phyloP scores from a whole-genome alignment of 2,113 vertebrate species.

The Rhea pennata region DNA sequence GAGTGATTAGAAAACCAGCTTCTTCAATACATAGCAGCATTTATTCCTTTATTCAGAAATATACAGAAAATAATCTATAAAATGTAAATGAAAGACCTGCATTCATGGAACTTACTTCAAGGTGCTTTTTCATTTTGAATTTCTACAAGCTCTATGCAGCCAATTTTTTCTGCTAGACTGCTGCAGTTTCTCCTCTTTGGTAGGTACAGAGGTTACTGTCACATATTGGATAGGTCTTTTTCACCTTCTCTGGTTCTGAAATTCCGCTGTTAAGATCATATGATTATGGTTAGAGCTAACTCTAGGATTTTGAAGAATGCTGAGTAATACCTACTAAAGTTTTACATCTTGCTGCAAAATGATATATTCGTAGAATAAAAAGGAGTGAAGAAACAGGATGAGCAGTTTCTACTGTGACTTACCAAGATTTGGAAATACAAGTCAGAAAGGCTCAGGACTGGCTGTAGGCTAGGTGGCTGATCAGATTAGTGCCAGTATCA shows the following conservation, averaged over 20 bases:
- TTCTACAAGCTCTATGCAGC: neutral
- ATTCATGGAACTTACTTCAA: neutral
- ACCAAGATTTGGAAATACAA: neutral
- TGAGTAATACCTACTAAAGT: neutral
- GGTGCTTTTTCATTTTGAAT: neutral
- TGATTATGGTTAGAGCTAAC: neutral
- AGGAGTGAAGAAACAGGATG: neutral
- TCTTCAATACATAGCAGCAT: neutral
- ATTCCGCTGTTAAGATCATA: neutral
- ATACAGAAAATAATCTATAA: neutral
- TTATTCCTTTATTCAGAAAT: neutral
- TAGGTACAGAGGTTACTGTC: neutral
- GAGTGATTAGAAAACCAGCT: neutral
- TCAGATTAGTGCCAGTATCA: neutral
- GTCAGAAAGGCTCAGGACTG: neutral
- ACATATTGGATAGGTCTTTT: neutral
- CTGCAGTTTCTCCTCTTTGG: neutral
- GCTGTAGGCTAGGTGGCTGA: neutral
- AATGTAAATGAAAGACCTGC: neutral
- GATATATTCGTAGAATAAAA: neutral
- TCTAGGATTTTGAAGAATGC: neutral
- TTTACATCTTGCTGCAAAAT: neutral
- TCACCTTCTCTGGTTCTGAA: neutral
- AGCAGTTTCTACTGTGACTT: too few species aligned
- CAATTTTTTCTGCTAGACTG: neutral